phyloP scores from a whole-genome alignment of 2,888 invertebrate genomes.

The Mythimna lalbum region DNA sequence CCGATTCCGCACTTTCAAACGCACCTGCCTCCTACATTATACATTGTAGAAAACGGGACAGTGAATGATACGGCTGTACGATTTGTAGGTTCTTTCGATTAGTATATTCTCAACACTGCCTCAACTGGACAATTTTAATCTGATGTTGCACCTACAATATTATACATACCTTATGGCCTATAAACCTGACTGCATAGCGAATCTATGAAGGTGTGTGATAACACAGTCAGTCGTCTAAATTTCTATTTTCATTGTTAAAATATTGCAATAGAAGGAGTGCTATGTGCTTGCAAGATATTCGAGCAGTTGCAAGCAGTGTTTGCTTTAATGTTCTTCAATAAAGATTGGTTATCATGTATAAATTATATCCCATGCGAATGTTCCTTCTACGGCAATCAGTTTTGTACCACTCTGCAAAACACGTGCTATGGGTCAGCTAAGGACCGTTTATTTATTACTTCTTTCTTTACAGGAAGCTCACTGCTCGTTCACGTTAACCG shows the following conservation, averaged over 20 bases:
- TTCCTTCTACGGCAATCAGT: not conserved
- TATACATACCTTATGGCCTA: not conserved
- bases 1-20: conserved; percentile 36
- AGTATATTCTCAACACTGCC: conserved; percentile 4
- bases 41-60: conserved; percentile 49
- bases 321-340: not conserved
- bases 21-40: conserved; percentile 59
- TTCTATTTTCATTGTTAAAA: conserved; percentile 4
- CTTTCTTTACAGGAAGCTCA: conserved; percentile 65
- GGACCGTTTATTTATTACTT: not conserved
- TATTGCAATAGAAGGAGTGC: conserved; percentile 12
- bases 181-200: no score
- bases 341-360: not conserved
- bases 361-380: not conserved
- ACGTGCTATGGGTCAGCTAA: not conserved
- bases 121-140: conserved; percentile 5
- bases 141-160: conserved; percentile 14
- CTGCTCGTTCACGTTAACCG: conserved; percentile 60
- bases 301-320: not conserved
- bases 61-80: conserved; percentile 8
- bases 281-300: not conserved
- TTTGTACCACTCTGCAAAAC: not conserved
- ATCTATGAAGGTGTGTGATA: no score
- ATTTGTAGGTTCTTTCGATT: conserved; percentile 35
- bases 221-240: conserved; percentile 9